Base-by-base conservation (phyloP, 2,888 invertebrate genomes). In the Steinernema carpocapsae region DNA sequence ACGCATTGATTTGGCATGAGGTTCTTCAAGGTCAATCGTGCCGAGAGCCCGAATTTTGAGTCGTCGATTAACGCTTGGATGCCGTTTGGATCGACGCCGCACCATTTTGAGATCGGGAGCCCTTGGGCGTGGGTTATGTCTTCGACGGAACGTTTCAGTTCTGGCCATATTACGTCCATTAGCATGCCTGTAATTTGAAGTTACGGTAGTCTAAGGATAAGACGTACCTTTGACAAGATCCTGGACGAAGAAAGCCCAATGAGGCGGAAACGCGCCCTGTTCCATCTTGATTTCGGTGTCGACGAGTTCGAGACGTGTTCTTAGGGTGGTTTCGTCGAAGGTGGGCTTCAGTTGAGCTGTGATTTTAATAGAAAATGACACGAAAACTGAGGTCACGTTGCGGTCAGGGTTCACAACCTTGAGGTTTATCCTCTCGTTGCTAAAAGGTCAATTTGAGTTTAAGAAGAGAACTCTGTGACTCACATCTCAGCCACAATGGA, bases 81-180 rank as follows among this genome's bases (percentile, higher is more conserved):
- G 46, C 82, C 77, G 46, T 77, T 77, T 19, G 86, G 86, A 74
- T 86, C 85, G 42, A 86, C 76, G 22, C 86, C 86, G 72, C 86
- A 86, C 43, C 76, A 74, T n/a, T 77, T 72, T 52, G 85, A 82
- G n/a, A 86, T 76, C 70, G 77, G 76, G 24, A 86, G 72, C 12
- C 86, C 86, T 59, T 85, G 83, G 51, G 81, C 80, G 70, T 86
- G 84, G 19, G 80, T 82, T 29, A 86, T 73, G 71, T 82, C 82
- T 74, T 86, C 86, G 71, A 86, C 83, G 22, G 82, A 81, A 22
- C 77, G 79, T 76, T 86, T 84, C 46, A 86, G 76, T 52, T 81
- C 83, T 1, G 86, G 86, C 86, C 86, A 86, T 70, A 86, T 79
- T 76, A 86, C 84, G 74, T 86, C 86, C 79, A 83, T 79, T 37